Evolutionary conservation across 1,140 invertebrate genomes (phyloP).

Genomic region (Drosophila arawakana): DNA sequence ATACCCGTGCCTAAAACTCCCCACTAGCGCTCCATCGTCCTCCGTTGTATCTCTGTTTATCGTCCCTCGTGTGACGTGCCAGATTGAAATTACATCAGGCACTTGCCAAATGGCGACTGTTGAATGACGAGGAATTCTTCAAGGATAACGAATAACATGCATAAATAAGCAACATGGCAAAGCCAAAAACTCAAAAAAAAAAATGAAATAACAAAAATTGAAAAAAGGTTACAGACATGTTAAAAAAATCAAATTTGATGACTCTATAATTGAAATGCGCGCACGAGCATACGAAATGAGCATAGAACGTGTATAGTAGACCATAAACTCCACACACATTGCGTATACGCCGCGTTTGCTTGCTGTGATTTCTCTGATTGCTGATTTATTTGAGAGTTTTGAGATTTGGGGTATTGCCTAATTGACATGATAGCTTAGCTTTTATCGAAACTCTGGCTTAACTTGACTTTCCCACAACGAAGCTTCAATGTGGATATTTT

Average conservation of each 20-base stretch:
- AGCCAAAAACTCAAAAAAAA: neutral
- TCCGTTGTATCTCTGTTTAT: constrained; percentile 24
- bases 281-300: constrained; percentile 59
- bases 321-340: constrained; percentile 17
- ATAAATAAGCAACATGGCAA: constrained; percentile 66
- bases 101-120: constrained; percentile 46
- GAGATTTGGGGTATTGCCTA: constrained; percentile 1
- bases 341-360: constrained; percentile 46
- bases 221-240: constrained; percentile 55
- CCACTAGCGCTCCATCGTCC: neutral
- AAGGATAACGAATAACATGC: constrained; percentile 56
- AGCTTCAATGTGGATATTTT: constrained; percentile 6
- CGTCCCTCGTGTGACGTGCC: constrained; percentile 71
- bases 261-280: constrained; percentile 78
- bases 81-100: constrained; percentile 81
- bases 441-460: neutral
- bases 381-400: neutral
- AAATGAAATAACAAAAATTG: constrained; percentile 48
- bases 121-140: constrained; percentile 58
- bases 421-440: constrained; percentile 5
- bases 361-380: constrained; percentile 17
- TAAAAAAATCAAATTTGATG: constrained; percentile 80
- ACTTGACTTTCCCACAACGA: constrained; percentile 3
- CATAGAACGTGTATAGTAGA: neutral
- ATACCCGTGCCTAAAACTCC: constrained; percentile 26